Evolutionary conservation across 2,888 invertebrate species (phyloP).

Genomic region (Phengaris arion): DNA sequence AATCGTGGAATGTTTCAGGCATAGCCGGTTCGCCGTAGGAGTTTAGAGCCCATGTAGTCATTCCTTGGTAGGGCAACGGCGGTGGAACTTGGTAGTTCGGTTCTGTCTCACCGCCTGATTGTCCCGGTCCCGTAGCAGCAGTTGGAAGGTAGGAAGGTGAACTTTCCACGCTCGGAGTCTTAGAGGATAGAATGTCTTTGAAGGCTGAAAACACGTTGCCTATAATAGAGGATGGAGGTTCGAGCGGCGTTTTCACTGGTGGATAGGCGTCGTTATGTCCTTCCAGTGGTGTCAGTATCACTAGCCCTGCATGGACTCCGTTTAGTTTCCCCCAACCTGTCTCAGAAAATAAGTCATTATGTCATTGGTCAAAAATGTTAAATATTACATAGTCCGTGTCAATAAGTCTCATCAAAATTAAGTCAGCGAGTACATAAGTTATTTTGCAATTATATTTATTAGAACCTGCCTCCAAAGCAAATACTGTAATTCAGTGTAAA

Average conservation of each 20-base stretch:
- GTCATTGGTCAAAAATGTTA: slow-evolving; percentile 35
- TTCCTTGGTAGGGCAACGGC: slow-evolving; percentile 34
- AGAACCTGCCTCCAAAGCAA: not conserved
- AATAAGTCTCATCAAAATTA: not conserved
- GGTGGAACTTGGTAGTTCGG: slow-evolving; percentile 58
- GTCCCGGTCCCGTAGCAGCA: slow-evolving; percentile 45
- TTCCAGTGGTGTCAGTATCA: slow-evolving; percentile 65
- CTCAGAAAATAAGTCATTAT: slow-evolving; percentile 60
- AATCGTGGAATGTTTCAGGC: slow-evolving; percentile 57
- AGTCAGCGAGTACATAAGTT: not conserved
- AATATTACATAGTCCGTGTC: slow-evolving; percentile 38
- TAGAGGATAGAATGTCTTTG: slow-evolving; percentile 57
- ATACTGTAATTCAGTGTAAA: not conserved
- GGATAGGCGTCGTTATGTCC: slow-evolving; percentile 53
- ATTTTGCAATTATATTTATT: not conserved
- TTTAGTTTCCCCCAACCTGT: slow-evolving; percentile 72
- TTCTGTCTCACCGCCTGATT: slow-evolving; percentile 37
- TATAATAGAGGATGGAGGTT: slow-evolving; percentile 65
- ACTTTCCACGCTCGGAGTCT: not conserved
- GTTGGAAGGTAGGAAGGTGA: not conserved
- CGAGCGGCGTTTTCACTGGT: slow-evolving; percentile 59
- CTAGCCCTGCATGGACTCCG: slow-evolving; percentile 71
- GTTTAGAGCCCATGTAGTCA: slow-evolving; percentile 61
- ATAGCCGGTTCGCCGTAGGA: slow-evolving; percentile 71
- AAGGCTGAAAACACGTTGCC: slow-evolving; percentile 66